phyloP scores from a whole-genome alignment of 2,888 invertebrate genomes.

The Drosophila glabriapex region DNA sequence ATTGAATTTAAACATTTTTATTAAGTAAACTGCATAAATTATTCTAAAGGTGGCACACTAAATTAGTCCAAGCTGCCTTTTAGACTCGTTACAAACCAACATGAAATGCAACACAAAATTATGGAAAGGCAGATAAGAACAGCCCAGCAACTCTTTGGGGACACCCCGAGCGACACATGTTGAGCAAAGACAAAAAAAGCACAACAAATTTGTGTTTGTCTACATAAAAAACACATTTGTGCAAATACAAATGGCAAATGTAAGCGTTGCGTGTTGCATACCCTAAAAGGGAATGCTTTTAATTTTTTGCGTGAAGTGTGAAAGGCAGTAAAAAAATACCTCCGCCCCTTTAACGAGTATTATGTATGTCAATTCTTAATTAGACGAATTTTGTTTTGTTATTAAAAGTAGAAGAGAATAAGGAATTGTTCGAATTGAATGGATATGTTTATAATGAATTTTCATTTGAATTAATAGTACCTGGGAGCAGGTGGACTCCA shows the following conservation, averaged over 20 bases:
- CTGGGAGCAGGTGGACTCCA: background rate
- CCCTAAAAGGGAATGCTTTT: background rate
- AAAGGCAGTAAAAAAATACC: background rate
- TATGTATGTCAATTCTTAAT: background rate
- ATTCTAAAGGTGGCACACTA: slow-evolving; percentile 47
- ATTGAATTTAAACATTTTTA: background rate
- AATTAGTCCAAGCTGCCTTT: slow-evolving; percentile 55
- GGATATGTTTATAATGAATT: background rate
- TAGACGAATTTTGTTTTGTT: background rate
- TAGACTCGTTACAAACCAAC: slow-evolving; percentile 53
- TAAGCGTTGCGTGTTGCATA: slow-evolving; percentile 59
- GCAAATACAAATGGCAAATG: slow-evolving; percentile 57
- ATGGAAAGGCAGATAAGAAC: slow-evolving; percentile 17
- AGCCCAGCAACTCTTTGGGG: slow-evolving; percentile 56
- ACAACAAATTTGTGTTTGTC: slow-evolving; percentile 36
- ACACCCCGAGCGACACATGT: slow-evolving; percentile 36
- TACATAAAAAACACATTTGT: slow-evolving; percentile 75
- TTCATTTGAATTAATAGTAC: background rate
- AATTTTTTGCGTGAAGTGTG: background rate
- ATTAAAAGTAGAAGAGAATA: background rate
- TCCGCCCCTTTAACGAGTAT: background rate
- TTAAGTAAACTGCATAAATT: background rate
- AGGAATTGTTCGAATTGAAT: background rate
- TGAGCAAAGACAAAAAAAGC: slow-evolving; percentile 13
- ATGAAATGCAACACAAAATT: slow-evolving; percentile 45